A percentile compares a stretch with the other conserved stretches of the same genome.
phyloP scores from a whole-genome alignment of 2,888 invertebrate species.

The Itoplectis maculator region DNA sequence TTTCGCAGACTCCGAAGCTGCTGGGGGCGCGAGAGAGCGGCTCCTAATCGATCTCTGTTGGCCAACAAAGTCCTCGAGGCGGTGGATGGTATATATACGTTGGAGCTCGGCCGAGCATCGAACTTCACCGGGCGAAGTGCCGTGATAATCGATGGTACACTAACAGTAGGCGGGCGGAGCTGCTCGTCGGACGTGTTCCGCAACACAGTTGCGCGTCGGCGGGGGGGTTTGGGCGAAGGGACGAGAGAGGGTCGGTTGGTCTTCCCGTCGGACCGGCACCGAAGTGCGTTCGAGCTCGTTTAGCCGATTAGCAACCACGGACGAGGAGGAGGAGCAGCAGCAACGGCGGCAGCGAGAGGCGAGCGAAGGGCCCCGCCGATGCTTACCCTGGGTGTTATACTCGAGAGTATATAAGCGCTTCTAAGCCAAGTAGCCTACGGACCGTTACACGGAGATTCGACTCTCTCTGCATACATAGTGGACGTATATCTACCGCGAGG shows the following conservation, averaged over 20 bases:
- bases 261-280: constrained; percentile 72
- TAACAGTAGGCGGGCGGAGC: constrained; percentile 73
- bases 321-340: constrained; percentile 45
- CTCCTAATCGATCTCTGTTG: constrained; percentile 17
- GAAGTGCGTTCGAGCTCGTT: constrained; percentile 83
- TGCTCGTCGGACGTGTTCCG: constrained; percentile 37
- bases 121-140: constrained; percentile 70
- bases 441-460: constrained; percentile 17
- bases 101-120: constrained; percentile 50
- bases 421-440: constrained; percentile 64
- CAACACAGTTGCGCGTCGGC: constrained; percentile 33
- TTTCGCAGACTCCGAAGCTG: constrained; percentile 7
- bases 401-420: constrained; percentile 64
- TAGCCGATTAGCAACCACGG: constrained; percentile 80
- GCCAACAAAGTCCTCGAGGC: constrained; percentile 55
- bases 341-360: constrained; percentile 27
- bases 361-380: constrained; percentile 46
- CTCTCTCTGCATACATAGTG: constrained; percentile 36
- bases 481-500: constrained; percentile 18
- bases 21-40: too few species aligned
- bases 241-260: constrained; percentile 44
- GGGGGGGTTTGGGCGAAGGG: constrained; percentile 55
- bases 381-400: constrained; percentile 64
- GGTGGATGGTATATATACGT: constrained; percentile 17
- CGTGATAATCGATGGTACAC: constrained; percentile 80